Conservation (phyloP, 1,140 invertebrate species). For the Bombus waltoni region DNA sequence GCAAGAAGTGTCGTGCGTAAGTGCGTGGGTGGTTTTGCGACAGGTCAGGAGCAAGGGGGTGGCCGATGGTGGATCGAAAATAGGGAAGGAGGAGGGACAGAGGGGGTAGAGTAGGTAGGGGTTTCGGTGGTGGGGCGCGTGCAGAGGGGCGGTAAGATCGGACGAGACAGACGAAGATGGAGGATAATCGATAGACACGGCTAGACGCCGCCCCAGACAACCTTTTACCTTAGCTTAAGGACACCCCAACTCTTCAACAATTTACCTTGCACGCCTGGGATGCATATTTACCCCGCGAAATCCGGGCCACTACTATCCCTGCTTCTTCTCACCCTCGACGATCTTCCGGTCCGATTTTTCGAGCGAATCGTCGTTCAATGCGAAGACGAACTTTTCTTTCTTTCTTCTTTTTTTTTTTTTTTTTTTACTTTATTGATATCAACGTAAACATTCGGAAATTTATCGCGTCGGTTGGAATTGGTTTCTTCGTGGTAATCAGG, state of each 20-base stretch:
- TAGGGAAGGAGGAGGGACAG: conserved; percentile 28
- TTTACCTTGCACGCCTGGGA: conserved; percentile 68
- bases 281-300: conserved; percentile 47
- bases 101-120: conserved; percentile 12
- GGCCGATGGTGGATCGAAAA: conserved; percentile 42
- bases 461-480: too few relatives aligned
- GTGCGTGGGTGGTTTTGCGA: conserved; percentile 77
- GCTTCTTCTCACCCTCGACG: background rate
- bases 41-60: conserved; percentile 77
- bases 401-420: background rate
- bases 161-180: conserved; percentile 72
- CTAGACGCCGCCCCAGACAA: conserved; percentile 83
- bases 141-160: conserved; percentile 66
- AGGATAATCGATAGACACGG: conserved; percentile 82
- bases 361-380: background rate
- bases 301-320: background rate
- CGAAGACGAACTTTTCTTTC: background rate
- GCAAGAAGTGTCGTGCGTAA: conserved; percentile 63
- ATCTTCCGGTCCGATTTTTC: background rate
- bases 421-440: too few relatives aligned
- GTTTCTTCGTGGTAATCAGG: too few relatives aligned
- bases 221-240: conserved; percentile 80
- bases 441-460: too few relatives aligned
- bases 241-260: conserved; percentile 79
- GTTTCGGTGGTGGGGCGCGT: conserved; percentile 35